Percentiles rank a stretch among this genome's conserved stretches.
Evolutionary conservation across 2,888 invertebrate species (phyloP).

Genomic region (Bhutanitis thaidina): DNA sequence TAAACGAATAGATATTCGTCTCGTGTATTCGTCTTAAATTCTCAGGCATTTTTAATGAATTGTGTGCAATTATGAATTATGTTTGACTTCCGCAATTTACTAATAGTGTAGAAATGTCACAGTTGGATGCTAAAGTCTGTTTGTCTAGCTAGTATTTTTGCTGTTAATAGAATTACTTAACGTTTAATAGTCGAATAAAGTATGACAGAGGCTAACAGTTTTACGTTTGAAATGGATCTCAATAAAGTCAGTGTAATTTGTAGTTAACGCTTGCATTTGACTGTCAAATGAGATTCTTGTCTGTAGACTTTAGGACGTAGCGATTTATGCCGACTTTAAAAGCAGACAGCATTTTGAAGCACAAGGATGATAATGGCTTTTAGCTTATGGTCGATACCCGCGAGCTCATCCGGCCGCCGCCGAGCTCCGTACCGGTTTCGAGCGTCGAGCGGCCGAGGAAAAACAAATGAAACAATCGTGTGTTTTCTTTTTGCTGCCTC

Average conservation of each 20-base stretch:
- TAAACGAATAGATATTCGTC: too few relatives aligned
- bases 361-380: conserved; percentile 25
- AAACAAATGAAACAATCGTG: conserved; percentile 67
- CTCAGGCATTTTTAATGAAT: too few relatives aligned
- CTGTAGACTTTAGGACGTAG: too few relatives aligned
- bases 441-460: conserved; percentile 41
- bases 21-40: too few relatives aligned
- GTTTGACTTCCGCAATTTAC: not conserved
- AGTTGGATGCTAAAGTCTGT: not conserved
- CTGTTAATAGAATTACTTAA: too few relatives aligned
- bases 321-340: not conserved
- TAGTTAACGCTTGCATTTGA: too few relatives aligned
- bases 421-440: conserved; percentile 65
- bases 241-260: too few relatives aligned
- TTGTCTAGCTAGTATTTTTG: not conserved
- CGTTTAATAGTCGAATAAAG: too few relatives aligned
- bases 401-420: conserved; percentile 55
- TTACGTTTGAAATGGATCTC: too few relatives aligned
- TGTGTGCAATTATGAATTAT: too few relatives aligned
- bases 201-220: too few relatives aligned
- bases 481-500: conserved; percentile 50
- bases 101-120: conserved; percentile 6
- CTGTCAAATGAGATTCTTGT: too few relatives aligned
- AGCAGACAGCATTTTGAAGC: conserved; percentile 34
- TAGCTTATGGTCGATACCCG: conserved; percentile 57